Evolutionary conservation across 2,113 vertebrate genomes (phyloP), one percentile per base, ranked within the genome.

Genomic region (Rhabdornis inornatus): DNA sequence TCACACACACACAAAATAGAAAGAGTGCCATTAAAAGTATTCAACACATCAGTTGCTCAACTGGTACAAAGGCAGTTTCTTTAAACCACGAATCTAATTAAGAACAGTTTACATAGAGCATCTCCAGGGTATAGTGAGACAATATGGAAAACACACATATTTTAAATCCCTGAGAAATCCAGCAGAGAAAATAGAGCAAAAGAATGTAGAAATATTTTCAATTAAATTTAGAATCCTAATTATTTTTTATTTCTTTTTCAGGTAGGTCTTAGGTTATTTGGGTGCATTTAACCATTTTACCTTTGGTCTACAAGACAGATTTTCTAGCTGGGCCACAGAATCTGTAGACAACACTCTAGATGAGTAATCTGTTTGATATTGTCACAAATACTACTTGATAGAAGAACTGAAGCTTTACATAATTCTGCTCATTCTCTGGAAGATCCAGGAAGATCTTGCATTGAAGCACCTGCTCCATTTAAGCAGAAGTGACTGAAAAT

Each of bases 31-130:
- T 68, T 69, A n/a, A 61, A 80, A 92, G 31, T 53, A 87, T 79
- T 79, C 49, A 82, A 81, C 39, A 76, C n/a, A 75, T 84, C 84
- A 82, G 59, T 25, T 82, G 24, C 50, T 95, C 53, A 70, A 11
- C 42, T 79, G 80, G 52, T 31, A 82, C 44, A 89, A 96, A 93
- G 13, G 30, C 40, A 76, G 37, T 37, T 49, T 71, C 75, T 69
- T 79, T 86, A 71, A 81, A 92, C 66, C 42, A 56, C 18, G 86
- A 74, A 91, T 61, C 59, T 76, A 94, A 94, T 94, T 94, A 95
- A 96, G 95, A 89, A 3, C 42, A 95, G 85, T 53, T 92, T 92
- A 89, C 57, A 53, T 0, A 64, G 27, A 68, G 22, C 0, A 3
- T 84, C 84, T 86, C 74, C 42, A 78, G 84, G 72, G 84, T 91